Evolutionary conservation across 1,140 invertebrate genomes (phyloP).

Genomic region (Homarus americanus): DNA sequence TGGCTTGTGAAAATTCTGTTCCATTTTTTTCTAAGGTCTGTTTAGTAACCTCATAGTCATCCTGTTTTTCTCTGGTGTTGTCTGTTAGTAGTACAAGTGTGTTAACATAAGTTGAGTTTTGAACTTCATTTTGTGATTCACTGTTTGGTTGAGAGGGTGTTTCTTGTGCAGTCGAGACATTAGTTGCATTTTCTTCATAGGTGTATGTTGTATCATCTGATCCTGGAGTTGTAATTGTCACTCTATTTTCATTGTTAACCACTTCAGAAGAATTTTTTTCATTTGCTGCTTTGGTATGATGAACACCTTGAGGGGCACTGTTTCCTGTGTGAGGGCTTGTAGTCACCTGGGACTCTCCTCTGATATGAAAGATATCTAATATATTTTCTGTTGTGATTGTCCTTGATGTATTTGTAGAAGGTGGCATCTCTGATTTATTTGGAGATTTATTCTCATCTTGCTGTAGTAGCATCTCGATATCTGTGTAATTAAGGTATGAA

Average conservation of each 20-base stretch:
- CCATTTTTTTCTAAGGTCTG: background rate
- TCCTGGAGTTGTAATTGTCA: background rate
- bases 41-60: background rate
- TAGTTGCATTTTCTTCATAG: background rate
- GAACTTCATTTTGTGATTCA: background rate
- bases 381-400: background rate
- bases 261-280: background rate
- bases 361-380: background rate
- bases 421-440: background rate
- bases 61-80: background rate
- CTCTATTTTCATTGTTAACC: background rate
- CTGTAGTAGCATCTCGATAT: background rate
- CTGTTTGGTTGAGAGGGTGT: background rate
- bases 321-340: background rate
- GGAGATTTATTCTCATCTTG: background rate
- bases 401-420: background rate
- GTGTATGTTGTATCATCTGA: too few species aligned
- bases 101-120: background rate
- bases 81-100: background rate
- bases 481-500: background rate
- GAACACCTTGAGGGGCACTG: background rate
- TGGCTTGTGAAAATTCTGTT: background rate
- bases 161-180: background rate
- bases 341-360: background rate
- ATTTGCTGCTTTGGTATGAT: background rate